phyloP scores from a whole-genome alignment of 2,113 vertebrate species.

The Mionectes macconnelli region DNA sequence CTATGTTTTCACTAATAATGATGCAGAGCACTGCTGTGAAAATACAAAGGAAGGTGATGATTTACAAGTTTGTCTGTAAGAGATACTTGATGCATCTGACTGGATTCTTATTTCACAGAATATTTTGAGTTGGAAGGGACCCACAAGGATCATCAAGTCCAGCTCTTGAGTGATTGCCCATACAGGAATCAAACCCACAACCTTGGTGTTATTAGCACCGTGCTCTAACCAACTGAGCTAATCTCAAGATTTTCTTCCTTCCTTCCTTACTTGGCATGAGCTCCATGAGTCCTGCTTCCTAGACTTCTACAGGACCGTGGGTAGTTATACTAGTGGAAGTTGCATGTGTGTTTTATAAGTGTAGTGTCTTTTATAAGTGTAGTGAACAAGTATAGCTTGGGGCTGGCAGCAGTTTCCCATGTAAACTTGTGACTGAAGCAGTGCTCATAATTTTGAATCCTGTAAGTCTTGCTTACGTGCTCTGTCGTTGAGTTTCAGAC shows the following conservation, averaged over 20 bases:
- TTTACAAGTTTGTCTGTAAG: background rate
- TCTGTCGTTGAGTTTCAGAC: background rate
- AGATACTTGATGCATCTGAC: background rate
- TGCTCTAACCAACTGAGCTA: background rate
- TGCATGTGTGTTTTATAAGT: background rate
- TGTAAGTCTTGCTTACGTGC: background rate
- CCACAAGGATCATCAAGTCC: background rate
- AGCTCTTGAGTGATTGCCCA: background rate
- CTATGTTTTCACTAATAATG: background rate
- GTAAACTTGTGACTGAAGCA: background rate
- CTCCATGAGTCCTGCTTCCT: background rate
- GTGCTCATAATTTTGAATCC: background rate
- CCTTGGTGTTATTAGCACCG: background rate
- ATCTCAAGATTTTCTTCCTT: background rate
- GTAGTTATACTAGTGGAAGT: background rate
- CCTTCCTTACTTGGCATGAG: background rate
- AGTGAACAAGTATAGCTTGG: background rate
- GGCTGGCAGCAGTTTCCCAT: background rate
- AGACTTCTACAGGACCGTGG: background rate
- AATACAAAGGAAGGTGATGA: background rate
- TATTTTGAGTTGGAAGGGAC: background rate
- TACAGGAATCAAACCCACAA: background rate
- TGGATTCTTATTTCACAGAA: background rate
- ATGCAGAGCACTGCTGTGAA: background rate
- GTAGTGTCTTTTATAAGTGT: background rate